phyloP scores from a whole-genome alignment of 2,888 invertebrate genomes.

The Caenorhabditis zanzibari region DNA sequence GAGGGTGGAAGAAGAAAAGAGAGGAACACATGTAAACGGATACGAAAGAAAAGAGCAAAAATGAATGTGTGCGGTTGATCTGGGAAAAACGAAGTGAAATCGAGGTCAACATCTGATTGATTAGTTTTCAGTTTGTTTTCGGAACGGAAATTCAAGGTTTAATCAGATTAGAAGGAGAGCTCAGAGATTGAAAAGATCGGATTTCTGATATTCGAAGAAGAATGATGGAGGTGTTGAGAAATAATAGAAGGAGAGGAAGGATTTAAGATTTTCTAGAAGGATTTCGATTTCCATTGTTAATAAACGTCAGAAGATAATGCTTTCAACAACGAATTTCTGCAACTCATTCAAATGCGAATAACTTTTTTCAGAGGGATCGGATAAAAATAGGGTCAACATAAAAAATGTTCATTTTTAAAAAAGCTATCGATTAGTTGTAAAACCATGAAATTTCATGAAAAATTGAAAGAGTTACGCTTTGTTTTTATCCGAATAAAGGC shows the following conservation, averaged over 20 bases:
- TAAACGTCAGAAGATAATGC: background rate
- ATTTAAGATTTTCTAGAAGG: background rate
- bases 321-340: too few species aligned
- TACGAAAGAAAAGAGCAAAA: conserved; percentile 9
- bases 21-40: conserved; percentile 35
- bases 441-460: too few species aligned
- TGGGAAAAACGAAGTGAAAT: conserved; percentile 12
- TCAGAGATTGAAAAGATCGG: background rate
- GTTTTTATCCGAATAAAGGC: too few species aligned
- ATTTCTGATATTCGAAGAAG: background rate
- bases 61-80: conserved; percentile 12
- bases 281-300: background rate
- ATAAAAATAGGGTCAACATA: too few species aligned
- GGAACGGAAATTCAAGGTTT: background rate
- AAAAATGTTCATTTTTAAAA: too few species aligned
- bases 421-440: too few species aligned
- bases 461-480: too few species aligned
- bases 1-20: conserved; percentile 33
- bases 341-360: too few species aligned
- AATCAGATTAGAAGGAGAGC: conserved; percentile 1
- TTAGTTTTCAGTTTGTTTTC: conserved; percentile 13
- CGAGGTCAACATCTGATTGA: conserved; percentile 11
- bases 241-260: background rate
- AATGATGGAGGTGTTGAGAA: background rate
- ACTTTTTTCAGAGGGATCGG: too few species aligned